Percentiles rank a stretch among this genome's conserved stretches.
phyloP scores from a whole-genome alignment of 92 coral and sea anemone species.

The Desmophyllum pertusum region DNA sequence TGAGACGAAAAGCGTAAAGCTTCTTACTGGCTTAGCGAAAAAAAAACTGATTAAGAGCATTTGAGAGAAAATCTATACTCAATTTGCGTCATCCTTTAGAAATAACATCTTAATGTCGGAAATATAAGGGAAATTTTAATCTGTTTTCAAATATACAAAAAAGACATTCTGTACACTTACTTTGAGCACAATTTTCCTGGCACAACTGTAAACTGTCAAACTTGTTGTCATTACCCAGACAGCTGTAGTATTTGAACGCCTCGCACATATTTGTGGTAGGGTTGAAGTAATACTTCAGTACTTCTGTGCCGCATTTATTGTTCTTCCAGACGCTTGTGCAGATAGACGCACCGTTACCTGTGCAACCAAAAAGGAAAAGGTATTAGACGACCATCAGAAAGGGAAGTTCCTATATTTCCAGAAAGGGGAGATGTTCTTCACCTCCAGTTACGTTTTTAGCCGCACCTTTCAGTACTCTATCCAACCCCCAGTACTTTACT shows the following conservation, averaged over 20 bases:
- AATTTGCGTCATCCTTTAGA: neutral
- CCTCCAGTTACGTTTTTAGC: neutral
- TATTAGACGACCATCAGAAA: too few relatives aligned
- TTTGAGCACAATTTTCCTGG: conserved; percentile 47
- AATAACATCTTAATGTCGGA: neutral
- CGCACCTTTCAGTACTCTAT: neutral
- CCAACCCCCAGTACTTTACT: neutral
- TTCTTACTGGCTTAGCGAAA: neutral
- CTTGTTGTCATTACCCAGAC: conserved; percentile 82
- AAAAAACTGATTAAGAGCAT: neutral
- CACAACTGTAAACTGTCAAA: conserved; percentile 68
- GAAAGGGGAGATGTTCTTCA: neutral
- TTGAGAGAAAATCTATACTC: neutral
- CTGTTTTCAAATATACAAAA: neutral
- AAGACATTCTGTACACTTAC: conserved; percentile 19
- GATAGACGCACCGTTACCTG: conserved; percentile 31
- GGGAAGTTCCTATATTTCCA: neutral
- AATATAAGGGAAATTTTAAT: neutral
- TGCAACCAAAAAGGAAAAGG: neutral
- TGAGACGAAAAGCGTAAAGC: too few relatives aligned
- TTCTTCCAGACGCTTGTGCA: conserved; percentile 78
- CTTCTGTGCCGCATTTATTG: conserved; percentile 67
- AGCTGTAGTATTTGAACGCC: conserved; percentile 71
- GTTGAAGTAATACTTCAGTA: conserved; percentile 64
- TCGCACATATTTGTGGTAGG: conserved; percentile 64